Evolutionary conservation across 2,113 vertebrate genomes (phyloP), one percentile per base, ranked within the genome.

Genomic region (Seriola rivoliana): DNA sequence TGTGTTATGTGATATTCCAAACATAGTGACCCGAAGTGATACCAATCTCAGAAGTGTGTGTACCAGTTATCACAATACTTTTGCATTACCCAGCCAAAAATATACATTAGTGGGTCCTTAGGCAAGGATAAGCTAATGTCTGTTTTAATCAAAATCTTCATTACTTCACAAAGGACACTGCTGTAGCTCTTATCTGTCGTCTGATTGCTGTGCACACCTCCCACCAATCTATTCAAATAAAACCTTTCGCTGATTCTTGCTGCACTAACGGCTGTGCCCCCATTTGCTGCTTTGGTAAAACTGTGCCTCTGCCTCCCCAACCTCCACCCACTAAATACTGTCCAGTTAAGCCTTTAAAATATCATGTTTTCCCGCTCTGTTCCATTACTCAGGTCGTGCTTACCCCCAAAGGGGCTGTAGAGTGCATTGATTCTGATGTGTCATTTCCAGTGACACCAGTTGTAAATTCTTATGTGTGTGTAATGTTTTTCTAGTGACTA

Each of bases 21-120:
- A 59, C 59, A 59, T 36, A 77, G 55, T 67, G 55, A 21, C 63
- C 80, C 17, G 40, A 25, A 81, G 42, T 62, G 21, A 68, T 73
- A 60, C 42, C 38, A 64, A 13, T 73, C 38, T 59, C 42, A 52
- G 23, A 44, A 44, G 36, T 11, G 3, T 13, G 23, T 73, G 36
- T 46, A 32, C n/a, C 32, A n/a, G 57, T 69, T 63, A 52, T 71
- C 1, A 11, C 25, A 69, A n/a, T 69, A 14, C 16, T 65, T 86
- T 75, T 72, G 69, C 65, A 62, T 69, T 72, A 58, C 32, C 55
- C 25, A 11, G 40, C 4, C 13, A 8, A 67, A 71, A 63, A 50
- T 4, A 6, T 58, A 54, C 72, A 60, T 58, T 62, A 77, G 29
- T 17, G 2, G 6, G 62, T 60, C 58, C 52, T 69, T n/a, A 52